A percentile compares a stretch with the other conserved stretches of the same genome.
Conservation (phyloP, 2,113 vertebrate species). For the Chaetorhynchus papuensis region DNA sequence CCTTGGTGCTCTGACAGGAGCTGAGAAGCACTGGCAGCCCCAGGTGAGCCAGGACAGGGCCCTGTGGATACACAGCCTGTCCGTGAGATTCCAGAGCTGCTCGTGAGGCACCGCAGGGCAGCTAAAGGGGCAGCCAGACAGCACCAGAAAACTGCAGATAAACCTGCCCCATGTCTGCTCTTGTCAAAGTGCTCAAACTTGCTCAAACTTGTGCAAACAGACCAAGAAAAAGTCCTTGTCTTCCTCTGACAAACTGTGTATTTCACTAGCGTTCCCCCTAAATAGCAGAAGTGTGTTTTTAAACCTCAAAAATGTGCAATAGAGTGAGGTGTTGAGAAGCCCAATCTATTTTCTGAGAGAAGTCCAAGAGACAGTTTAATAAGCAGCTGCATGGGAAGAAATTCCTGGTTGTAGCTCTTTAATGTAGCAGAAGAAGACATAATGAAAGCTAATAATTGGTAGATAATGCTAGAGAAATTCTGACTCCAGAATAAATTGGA, state of each 20-base stretch:
- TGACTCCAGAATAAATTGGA: not conserved
- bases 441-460: not conserved
- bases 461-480: not conserved
- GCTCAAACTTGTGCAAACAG: not conserved
- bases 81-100: not conserved
- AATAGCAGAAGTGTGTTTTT: not conserved
- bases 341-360: not conserved
- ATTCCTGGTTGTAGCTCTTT: not conserved
- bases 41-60: not conserved
- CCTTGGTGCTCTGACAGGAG: not conserved
- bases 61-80: rapidly evolving
- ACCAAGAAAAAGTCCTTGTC: not conserved
- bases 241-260: not conserved
- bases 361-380: not conserved
- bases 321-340: not conserved
- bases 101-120: not conserved
- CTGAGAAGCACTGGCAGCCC: not conserved
- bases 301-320: not conserved
- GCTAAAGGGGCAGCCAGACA: not conserved
- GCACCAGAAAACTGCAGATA: not conserved
- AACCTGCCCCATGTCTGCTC: not conserved
- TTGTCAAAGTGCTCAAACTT: not conserved
- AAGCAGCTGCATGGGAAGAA: not conserved
- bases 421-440: not conserved
- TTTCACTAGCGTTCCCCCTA: not conserved